Evolutionary conservation across 1,140 invertebrate genomes (phyloP).

Genomic region (Penaeus vannamei): DNA sequence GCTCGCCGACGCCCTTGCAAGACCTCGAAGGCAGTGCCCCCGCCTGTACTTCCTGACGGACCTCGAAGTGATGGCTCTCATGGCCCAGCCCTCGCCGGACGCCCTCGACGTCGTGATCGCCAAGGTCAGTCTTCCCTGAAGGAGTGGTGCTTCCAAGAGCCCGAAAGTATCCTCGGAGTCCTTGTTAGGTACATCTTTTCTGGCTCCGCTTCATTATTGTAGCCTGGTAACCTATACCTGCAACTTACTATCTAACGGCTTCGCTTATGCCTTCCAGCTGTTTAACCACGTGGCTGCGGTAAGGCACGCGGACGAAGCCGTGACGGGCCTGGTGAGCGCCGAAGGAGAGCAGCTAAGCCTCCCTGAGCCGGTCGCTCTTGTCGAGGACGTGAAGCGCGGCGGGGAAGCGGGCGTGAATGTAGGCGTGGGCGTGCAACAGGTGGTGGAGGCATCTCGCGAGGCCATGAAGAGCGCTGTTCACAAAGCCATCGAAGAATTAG

Average conservation of each 20-base stretch:
- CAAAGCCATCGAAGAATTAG: constrained; percentile 46
- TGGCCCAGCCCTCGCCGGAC: constrained; percentile 48
- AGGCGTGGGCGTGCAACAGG: constrained; percentile 22
- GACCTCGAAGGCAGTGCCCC: constrained; percentile 39
- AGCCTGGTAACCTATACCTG: too few species aligned
- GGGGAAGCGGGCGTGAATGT: background rate
- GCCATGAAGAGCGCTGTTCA: constrained; percentile 49
- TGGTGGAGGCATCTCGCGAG: constrained; percentile 34
- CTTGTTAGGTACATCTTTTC: too few species aligned
- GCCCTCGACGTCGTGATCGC: constrained; percentile 35
- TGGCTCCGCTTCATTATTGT: too few species aligned
- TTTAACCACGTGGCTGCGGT: constrained; percentile 53
- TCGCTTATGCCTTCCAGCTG: constrained; percentile 24
- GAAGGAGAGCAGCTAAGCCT: constrained; percentile 56
- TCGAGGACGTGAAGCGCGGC: background rate
- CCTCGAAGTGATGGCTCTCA: constrained; percentile 34
- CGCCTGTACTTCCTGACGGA: constrained; percentile 60
- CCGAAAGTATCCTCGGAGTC: too few species aligned
- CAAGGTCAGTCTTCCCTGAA: constrained; percentile 25
- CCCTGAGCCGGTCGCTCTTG: background rate
- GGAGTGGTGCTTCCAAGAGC: too few species aligned
- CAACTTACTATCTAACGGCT: background rate
- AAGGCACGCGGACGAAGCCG: background rate
- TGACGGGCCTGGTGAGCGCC: constrained; percentile 44
- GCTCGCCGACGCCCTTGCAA: background rate